Percentiles rank a stretch among this genome's conserved stretches.
Evolutionary conservation across 2,888 invertebrate species (phyloP).

Genomic region (Xestia sexstrigata): DNA sequence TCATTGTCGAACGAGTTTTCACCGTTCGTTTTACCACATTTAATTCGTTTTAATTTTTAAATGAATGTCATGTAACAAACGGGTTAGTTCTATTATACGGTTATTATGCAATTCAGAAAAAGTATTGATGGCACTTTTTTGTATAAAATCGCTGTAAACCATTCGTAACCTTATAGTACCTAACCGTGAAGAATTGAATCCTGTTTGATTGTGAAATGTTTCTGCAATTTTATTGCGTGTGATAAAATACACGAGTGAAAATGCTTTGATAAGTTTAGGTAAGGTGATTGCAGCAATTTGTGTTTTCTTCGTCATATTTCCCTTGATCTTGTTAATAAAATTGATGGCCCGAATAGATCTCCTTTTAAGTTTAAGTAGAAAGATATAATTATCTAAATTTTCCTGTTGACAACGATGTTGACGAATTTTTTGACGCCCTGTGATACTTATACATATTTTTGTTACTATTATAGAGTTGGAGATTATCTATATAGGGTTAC

Average conservation of each 20-base stretch:
- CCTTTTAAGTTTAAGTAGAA: not conserved
- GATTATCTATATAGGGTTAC: not conserved
- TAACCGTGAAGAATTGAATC: slow-evolving; percentile 26
- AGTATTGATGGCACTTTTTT: slow-evolving; percentile 3
- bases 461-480: too few species aligned
- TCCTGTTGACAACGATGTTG: too few species aligned
- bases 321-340: not conserved
- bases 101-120: slow-evolving; percentile 20
- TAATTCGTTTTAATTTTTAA: slow-evolving; percentile 21
- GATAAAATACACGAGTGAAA: slow-evolving; percentile 33
- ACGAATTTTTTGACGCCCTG: too few species aligned
- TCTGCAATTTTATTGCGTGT: slow-evolving; percentile 48
- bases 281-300: not conserved
- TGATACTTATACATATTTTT: too few species aligned
- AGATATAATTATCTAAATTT: not conserved
- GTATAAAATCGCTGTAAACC: slow-evolving; percentile 30
- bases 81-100: not conserved
- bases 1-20: slow-evolving; percentile 3
- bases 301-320: slow-evolving; percentile 1
- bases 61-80: not conserved
- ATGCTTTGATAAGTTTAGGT: slow-evolving; percentile 2
- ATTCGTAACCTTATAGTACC: slow-evolving; percentile 30
- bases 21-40: not conserved
- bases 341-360: too few species aligned
- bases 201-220: slow-evolving; percentile 40